Conservation (phyloP, 2,113 vertebrate species). For the Suncus etruscus region DNA sequence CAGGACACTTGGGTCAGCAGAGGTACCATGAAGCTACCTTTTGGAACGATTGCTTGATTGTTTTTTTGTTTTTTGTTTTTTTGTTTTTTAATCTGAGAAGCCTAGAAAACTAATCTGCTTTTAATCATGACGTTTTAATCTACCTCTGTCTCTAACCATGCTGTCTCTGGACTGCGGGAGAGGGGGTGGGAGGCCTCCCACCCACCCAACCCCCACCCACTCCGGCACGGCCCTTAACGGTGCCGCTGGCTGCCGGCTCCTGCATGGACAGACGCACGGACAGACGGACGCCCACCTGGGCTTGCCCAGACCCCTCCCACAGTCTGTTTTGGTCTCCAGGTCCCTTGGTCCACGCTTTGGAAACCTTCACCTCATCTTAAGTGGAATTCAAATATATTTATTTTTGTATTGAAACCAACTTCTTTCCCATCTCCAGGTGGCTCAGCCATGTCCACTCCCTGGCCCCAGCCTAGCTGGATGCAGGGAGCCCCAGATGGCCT, state of each 20-base stretch:
- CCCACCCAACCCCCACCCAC: background rate
- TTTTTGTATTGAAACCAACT: slow-evolving; percentile 65
- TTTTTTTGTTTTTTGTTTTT: background rate
- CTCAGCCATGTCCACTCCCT: background rate
- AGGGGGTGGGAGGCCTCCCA: slow-evolving; percentile 68
- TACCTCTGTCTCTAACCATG: slow-evolving; percentile 95
- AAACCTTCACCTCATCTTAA: slow-evolving; percentile 77
- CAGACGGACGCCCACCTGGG: slow-evolving; percentile 55
- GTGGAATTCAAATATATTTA: slow-evolving; percentile 67
- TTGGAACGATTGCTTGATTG: slow-evolving; percentile 86
- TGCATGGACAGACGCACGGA: background rate
- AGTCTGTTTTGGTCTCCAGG: slow-evolving; percentile 2
- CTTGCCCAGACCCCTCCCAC: background rate
- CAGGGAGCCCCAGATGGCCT: slow-evolving; percentile 39
- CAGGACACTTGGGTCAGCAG: slow-evolving; percentile 75
- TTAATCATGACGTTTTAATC: slow-evolving; percentile 95
- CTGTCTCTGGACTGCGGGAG: slow-evolving; percentile 89
- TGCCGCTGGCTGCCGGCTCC: slow-evolving; percentile 78
- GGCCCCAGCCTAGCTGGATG: slow-evolving; percentile 22
- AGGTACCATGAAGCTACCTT: slow-evolving; percentile 87
- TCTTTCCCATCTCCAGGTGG: slow-evolving; percentile 60
- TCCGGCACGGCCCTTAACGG: slow-evolving; percentile 77
- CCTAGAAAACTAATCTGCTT: slow-evolving; percentile 89
- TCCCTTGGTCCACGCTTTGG: slow-evolving; percentile 73
- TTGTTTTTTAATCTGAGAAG: slow-evolving; percentile 84